These are phyloP conservation scores for Heterodera filipjevi DNA, from an alignment of 2,888 invertebrate species.

Conservation along the genomic window DNA sequence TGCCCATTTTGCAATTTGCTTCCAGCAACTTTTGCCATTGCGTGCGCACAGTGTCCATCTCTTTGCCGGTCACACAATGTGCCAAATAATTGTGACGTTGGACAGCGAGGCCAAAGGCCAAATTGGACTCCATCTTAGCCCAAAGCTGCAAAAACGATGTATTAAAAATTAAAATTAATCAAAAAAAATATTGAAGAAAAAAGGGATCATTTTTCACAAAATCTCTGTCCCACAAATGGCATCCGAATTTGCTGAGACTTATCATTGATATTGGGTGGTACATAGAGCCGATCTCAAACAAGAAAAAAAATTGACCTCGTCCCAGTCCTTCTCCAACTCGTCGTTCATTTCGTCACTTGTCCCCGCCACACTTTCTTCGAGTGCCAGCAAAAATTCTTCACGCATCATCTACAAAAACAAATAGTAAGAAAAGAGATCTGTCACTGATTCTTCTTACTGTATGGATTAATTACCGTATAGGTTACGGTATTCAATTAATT, in stretches of 20 bases:
- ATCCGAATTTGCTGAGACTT: too few relatives aligned
- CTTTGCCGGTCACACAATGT: constrained; percentile 54
- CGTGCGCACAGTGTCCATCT: constrained; percentile 39
- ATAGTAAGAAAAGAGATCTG: neutral
- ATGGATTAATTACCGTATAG: neutral
- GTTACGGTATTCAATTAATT: neutral
- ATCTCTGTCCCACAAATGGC: too few relatives aligned
- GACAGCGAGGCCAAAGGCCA: constrained; percentile 55
- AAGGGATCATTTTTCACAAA: too few relatives aligned
- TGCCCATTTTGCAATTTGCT: neutral
- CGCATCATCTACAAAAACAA: constrained; percentile 49
- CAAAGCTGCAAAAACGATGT: constrained; percentile 44
- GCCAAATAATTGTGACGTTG: constrained; percentile 55
- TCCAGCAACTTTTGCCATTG: constrained; percentile 42
- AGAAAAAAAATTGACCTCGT: constrained; percentile 37
- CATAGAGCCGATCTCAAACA: too few relatives aligned
- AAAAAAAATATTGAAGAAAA: too few relatives aligned
- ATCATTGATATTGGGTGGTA: too few relatives aligned
- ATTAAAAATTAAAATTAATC: too few relatives aligned
- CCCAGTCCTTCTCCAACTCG: constrained; percentile 56
- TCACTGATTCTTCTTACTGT: neutral
- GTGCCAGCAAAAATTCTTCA: constrained; percentile 51
- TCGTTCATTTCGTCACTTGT: constrained; percentile 50
- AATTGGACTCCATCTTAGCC: constrained; percentile 48
- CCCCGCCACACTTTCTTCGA: constrained; percentile 43